These are phyloP conservation scores for Taenioides sp. DNA, from an alignment of 2,797 vertebrate genomes.

Conservation along the genomic window DNA sequence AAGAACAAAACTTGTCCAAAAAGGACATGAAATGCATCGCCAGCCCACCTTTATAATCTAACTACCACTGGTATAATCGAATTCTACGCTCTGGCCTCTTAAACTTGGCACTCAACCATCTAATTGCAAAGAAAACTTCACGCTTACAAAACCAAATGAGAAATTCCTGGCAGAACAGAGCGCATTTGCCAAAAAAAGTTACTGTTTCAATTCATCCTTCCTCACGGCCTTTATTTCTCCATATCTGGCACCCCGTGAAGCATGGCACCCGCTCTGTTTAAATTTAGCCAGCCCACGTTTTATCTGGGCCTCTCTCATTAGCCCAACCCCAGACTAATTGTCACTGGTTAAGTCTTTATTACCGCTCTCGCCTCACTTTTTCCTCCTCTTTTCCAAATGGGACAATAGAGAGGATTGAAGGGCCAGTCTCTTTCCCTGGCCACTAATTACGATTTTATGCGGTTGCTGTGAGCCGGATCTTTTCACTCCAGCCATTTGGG, in stretches of 20 bases:
- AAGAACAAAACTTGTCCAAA: no score
- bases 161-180: neutral
- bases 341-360: constrained; percentile 88
- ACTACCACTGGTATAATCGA: no score
- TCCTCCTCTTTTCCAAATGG: constrained; percentile 83
- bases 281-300: constrained; percentile 83
- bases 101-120: neutral
- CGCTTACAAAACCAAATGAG: neutral
- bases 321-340: constrained; percentile 89
- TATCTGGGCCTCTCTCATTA: constrained; percentile 86
- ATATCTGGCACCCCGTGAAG: constrained; percentile 76
- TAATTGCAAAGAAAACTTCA: neutral
- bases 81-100: neutral
- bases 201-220: neutral
- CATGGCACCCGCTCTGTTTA: constrained; percentile 80
- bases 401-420: constrained; percentile 69
- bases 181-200: neutral
- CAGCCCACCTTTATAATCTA: no score
- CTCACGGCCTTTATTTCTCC: constrained; percentile 2
- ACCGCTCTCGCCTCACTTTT: constrained; percentile 72
- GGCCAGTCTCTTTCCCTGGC: constrained; percentile 82
- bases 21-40: no score
- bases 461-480: constrained; percentile 79
- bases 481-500: constrained; percentile 80
- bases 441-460: constrained; percentile 92